These are phyloP conservation scores for Polyploca ridens DNA, from an alignment of 2,888 invertebrate species.

Conservation along the genomic window DNA sequence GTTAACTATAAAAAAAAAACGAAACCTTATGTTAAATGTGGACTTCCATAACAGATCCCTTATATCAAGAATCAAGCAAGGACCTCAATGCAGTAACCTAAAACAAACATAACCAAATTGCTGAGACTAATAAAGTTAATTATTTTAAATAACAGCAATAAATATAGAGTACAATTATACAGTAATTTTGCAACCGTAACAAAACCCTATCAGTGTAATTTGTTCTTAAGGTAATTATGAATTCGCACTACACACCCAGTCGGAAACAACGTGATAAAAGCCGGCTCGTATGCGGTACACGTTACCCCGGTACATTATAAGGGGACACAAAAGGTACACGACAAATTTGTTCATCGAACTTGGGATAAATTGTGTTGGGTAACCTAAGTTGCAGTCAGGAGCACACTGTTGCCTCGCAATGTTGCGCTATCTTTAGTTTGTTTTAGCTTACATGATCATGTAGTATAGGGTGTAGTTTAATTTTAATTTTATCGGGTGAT, in stretches of 20 bases:
- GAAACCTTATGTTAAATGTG: too few relatives aligned
- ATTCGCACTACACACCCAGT: constrained; percentile 55
- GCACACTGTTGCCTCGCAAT: background rate
- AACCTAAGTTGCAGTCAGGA: background rate
- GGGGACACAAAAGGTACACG: constrained; percentile 39
- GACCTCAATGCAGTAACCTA: background rate
- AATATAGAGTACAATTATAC: constrained; percentile 36
- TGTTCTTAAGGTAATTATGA: constrained; percentile 61
- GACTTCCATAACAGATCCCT: too few relatives aligned
- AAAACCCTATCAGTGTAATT: constrained; percentile 52
- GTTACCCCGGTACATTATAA: constrained; percentile 65
- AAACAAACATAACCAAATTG: background rate
- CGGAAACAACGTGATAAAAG: constrained; percentile 59
- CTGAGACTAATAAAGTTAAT: background rate
- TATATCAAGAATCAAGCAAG: background rate
- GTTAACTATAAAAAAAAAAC: too few relatives aligned
- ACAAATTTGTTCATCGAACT: constrained; percentile 36
- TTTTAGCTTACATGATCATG: background rate
- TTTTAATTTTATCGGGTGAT: too few relatives aligned
- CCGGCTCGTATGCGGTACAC: constrained; percentile 67
- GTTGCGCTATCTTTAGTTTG: background rate
- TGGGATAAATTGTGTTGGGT: constrained; percentile 9
- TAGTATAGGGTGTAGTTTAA: too few relatives aligned
- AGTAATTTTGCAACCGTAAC: constrained; percentile 29
- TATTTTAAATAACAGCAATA: constrained; percentile 25